phyloP scores from a whole-genome alignment of 2,113 vertebrate genomes.

The Glaucomys volans region DNA sequence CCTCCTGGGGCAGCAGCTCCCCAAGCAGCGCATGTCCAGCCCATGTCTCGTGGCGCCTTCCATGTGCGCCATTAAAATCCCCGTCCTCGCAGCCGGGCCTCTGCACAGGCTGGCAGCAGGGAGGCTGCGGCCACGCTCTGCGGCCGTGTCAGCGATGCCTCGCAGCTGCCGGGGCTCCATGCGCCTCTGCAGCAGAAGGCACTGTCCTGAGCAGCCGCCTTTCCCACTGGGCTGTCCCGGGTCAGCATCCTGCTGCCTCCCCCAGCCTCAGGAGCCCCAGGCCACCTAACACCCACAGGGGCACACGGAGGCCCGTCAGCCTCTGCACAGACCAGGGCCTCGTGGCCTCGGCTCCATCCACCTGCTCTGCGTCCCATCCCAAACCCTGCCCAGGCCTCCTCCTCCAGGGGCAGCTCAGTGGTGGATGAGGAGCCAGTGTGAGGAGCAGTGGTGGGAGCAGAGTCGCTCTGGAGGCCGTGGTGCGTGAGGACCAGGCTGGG shows the following conservation, averaged over 20 bases:
- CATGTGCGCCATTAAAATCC: fast-evolving
- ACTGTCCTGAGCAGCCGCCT: slow-evolving; percentile 83
- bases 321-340: neutral
- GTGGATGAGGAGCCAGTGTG: neutral
- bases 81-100: neutral
- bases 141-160: slow-evolving; percentile 65
- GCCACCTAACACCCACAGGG: neutral
- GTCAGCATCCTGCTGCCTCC: neutral
- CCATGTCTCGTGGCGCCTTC: too few relatives aligned
- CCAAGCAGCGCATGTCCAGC: too few relatives aligned
- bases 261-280: neutral
- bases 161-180: too few relatives aligned
- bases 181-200: slow-evolving; percentile 81
- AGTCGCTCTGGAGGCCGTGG: fast-evolving
- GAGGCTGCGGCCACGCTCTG: slow-evolving; percentile 42
- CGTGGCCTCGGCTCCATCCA: neutral
- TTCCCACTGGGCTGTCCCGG: slow-evolving; percentile 45
- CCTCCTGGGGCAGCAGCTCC: fast-evolving
- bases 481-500: neutral
- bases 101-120: neutral
- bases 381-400: neutral
- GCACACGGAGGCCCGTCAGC: neutral
- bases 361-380: neutral
- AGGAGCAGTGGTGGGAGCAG: neutral
- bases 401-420: neutral